These are phyloP conservation scores for Acutogordius australiensis DNA, from an alignment of 2,888 invertebrate genomes.

Conservation along the genomic window DNA sequence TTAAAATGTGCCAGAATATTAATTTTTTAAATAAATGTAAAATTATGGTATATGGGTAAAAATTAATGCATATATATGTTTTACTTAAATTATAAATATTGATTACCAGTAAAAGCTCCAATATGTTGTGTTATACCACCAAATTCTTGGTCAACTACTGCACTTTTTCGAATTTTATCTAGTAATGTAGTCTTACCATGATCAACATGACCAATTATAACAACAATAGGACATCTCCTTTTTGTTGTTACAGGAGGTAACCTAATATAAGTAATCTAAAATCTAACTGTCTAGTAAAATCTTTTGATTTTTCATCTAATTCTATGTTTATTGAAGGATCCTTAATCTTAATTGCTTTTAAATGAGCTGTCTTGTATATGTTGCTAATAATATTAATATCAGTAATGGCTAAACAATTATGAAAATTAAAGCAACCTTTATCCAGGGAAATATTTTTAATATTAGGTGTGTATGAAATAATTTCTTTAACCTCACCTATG, in stretches of 20 bases:
- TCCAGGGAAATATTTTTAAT: neutral
- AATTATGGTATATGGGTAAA: too few species aligned
- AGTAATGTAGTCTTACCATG: constrained; percentile 92
- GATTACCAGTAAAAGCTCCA: constrained; percentile 47
- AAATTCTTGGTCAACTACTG: constrained; percentile 62
- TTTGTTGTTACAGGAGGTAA: neutral
- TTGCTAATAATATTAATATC: neutral
- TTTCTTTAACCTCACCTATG: constrained; percentile 4
- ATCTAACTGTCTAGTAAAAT: neutral
- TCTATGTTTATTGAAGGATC: neutral
- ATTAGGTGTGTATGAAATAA: too few species aligned
- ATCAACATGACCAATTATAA: constrained; percentile 98
- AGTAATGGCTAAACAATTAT: neutral
- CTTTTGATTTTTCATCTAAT: neutral
- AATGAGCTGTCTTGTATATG: neutral
- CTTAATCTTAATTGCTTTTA: neutral
- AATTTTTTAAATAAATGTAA: too few species aligned
- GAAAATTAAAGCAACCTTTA: neutral
- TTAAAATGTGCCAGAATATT: too few species aligned
- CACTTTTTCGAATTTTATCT: constrained; percentile 52
- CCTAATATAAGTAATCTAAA: neutral
- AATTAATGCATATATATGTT: too few species aligned
- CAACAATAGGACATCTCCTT: constrained; percentile 42
- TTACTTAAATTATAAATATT: neutral
- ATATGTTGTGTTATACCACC: constrained; percentile 98